These are phyloP conservation scores for Cephus pulcher DNA, from an alignment of 2,888 invertebrate species.

Conservation along the genomic window DNA sequence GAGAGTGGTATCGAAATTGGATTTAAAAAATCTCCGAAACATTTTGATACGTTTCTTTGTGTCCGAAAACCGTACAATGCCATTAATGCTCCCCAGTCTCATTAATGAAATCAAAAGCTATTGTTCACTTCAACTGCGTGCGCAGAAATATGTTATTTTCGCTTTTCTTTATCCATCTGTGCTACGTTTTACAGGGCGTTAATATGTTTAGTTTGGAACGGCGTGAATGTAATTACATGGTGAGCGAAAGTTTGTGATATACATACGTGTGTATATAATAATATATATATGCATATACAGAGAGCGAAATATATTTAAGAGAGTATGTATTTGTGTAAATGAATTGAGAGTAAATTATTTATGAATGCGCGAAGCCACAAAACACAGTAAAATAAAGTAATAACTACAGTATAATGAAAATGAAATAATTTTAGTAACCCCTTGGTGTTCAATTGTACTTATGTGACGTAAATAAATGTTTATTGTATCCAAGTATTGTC, in stretches of 20 bases:
- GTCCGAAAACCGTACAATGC: not conserved
- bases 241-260: slow-evolving; percentile 46
- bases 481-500: slow-evolving; percentile 49
- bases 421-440: slow-evolving; percentile 60
- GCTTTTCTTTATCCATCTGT: not conserved
- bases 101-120: not conserved
- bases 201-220: not conserved
- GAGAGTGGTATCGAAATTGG: not conserved
- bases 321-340: slow-evolving; percentile 49
- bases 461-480: slow-evolving; percentile 65
- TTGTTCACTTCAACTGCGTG: not conserved
- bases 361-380: slow-evolving; percentile 38
- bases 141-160: not conserved
- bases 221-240: slow-evolving; percentile 13
- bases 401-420: slow-evolving; percentile 33
- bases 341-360: slow-evolving; percentile 48
- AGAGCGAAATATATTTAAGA: slow-evolving; percentile 57
- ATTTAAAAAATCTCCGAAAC: not conserved
- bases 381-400: slow-evolving; percentile 19
- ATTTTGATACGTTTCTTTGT: not conserved
- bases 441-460: slow-evolving; percentile 66
- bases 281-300: slow-evolving; percentile 47
- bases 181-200: not conserved
- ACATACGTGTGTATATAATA: slow-evolving; percentile 34
- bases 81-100: not conserved